Base-by-base conservation (phyloP, 2,113 vertebrate species). In the Neodon shergylaensis region DNA sequence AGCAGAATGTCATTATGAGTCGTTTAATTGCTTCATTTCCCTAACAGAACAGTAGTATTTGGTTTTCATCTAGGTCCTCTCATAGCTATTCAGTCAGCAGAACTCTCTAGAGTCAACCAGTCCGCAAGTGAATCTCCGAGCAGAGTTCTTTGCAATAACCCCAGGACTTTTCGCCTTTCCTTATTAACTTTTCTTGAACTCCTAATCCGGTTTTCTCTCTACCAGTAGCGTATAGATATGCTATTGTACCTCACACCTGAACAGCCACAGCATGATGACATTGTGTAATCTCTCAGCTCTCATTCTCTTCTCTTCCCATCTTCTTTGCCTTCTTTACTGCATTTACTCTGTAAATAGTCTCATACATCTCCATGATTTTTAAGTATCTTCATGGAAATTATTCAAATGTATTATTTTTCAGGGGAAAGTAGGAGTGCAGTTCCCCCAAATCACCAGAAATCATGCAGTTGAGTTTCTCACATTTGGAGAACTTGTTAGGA, bases 341-440 rank as follows among this genome's bases (percentile, higher is more conserved):
- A 89, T 77, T 73, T 89, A 72, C n/a, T 84, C 31, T 96, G 33
- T 61, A 74, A 88, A 74, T 78, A 63, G 22, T 21, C 68, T 85
- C 52, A 68, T 5, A 31, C 8, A 85, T 33, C 77, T 28, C 26
- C 44, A 42, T 81, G 77, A 81, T 26, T 90, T 96, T 94, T 70
- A 82, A 78, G 73, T 11, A 73, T 77, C 28, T 92, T 3, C 33
- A 78, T 88, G 42, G 33, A 49, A 54, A 79, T 79, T 54, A 54
- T 54, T 36, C 17, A 19, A n/a, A n/a, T 81, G 21, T 58, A n/a
- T 70, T 73, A 24, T n/a, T 81, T 58, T 36, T 54, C 33, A 81
- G 17, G 6, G 33, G 21, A 81, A 22, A 81, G 7, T 5, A n/a
- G 11, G 10, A n/a, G 21, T 5, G n/a, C 33, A 58, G 78, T 81